Evolutionary conservation across 2,888 invertebrate genomes (phyloP).

Genomic region (Plebejus melissa): DNA sequence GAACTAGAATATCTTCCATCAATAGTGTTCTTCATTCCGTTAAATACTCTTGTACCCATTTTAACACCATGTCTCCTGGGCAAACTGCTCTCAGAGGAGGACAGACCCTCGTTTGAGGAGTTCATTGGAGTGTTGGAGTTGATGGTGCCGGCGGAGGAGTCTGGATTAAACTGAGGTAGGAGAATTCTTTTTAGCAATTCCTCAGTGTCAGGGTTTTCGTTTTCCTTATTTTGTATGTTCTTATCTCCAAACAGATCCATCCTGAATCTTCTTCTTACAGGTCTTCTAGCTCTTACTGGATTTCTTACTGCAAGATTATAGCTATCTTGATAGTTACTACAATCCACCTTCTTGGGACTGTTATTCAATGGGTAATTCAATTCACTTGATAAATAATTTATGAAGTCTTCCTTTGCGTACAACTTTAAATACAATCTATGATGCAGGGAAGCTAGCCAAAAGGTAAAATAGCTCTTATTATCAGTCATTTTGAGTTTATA

Average conservation of each 20-base stretch:
- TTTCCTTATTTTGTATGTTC: conserved; percentile 83
- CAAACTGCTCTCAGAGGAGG: conserved; percentile 73
- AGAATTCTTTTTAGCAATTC: conserved; percentile 62
- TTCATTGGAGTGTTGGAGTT: conserved; percentile 53
- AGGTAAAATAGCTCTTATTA: conserved; percentile 87
- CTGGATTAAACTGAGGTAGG: conserved; percentile 56
- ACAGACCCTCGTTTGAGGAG: conserved; percentile 68
- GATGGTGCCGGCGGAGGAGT: conserved; percentile 46
- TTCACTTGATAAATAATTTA: conserved; percentile 81
- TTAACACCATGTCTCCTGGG: conserved; percentile 83
- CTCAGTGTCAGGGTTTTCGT: conserved; percentile 80
- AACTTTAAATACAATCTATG: conserved; percentile 87
- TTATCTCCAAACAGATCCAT: conserved; percentile 72
- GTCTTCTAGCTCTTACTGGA: conserved; percentile 58
- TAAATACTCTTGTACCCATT: conserved; percentile 86
- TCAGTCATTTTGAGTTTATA: conserved; percentile 87
- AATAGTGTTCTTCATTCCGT: conserved; percentile 59
- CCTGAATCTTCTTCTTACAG: conserved; percentile 74
- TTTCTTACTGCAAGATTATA: conserved; percentile 74
- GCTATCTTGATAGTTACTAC: conserved; percentile 74
- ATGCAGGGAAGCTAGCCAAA: conserved; percentile 87
- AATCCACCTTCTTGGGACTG: conserved; percentile 54
- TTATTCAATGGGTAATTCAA: conserved; percentile 74
- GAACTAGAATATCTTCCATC: conserved; percentile 51
- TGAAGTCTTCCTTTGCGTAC: conserved; percentile 84